A percentile compares a stretch with the other conserved stretches of the same genome.
phyloP scores from a whole-genome alignment of 1,140 invertebrate species.

The Pogonomyrmex californicus region DNA sequence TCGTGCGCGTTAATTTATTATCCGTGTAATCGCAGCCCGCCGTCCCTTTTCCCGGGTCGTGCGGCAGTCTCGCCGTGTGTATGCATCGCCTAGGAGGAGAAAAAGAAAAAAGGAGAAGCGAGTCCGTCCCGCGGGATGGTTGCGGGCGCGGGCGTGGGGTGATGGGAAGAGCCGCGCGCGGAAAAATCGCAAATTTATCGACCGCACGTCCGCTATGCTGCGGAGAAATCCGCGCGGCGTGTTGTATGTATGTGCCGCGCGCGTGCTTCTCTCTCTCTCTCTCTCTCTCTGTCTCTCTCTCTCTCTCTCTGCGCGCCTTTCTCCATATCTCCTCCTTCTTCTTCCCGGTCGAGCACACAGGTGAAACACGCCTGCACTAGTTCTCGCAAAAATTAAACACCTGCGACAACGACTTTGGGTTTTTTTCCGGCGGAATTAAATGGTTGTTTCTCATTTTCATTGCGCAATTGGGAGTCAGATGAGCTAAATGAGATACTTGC shows the following conservation, averaged over 20 bases:
- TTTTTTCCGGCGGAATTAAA: neutral
- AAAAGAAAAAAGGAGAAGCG: neutral
- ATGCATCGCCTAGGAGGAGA: neutral
- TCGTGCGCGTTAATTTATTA: conserved; percentile 83
- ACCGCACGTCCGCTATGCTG: conserved; percentile 24
- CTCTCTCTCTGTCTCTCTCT: too few relatives aligned
- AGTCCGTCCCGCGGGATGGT: conserved; percentile 48
- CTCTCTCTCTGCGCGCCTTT: neutral
- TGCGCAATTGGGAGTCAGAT: neutral
- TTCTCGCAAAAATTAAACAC: conserved; percentile 72
- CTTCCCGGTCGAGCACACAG: conserved; percentile 17
- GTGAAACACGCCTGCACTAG: conserved; percentile 67
- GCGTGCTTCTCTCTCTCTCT: conserved; percentile 8
- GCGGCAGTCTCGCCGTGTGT: neutral
- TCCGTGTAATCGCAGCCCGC: conserved; percentile 76
- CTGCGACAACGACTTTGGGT: conserved; percentile 65
- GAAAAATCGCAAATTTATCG: conserved; percentile 78
- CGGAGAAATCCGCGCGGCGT: conserved; percentile 58
- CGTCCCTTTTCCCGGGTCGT: conserved; percentile 57
- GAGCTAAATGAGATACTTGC: neutral
- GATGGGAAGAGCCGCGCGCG: conserved; percentile 52
- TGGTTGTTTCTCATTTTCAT: neutral
- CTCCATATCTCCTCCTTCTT: neutral
- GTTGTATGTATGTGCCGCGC: conserved; percentile 42
- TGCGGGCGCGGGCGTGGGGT: conserved; percentile 20